Base-by-base conservation (phyloP, 2,113 vertebrate species). In the Oryzias celebensis region DNA sequence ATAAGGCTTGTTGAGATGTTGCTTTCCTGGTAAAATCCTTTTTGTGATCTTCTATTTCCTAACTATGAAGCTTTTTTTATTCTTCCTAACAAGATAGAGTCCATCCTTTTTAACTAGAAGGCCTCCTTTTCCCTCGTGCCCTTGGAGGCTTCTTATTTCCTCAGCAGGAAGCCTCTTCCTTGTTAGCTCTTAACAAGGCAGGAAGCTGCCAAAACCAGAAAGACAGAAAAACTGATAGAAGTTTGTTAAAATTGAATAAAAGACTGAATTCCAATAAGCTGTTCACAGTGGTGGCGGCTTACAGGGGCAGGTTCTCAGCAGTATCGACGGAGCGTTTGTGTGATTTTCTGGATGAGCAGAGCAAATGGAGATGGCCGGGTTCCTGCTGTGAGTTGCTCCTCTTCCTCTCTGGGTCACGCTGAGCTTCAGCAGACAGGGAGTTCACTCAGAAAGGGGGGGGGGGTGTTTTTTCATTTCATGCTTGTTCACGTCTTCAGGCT, bases 151-250 rank as follows among this genome's bases (percentile, higher is more conserved):
- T 54, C 62, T 55, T 24, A 26, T 55, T 41, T 65, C 52, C 53
- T 48, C 44, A 65, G 26, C 28, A 64, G 26, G 46, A 55, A 55
- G 52, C 28, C 8, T 55, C 0, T 1, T 54, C 44, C 22, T 55
- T 28, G 54, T 48, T 55, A 20, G 55, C 41, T 28, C 62, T 31
- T 65, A 65, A 55, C 44, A 65, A 55, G 26, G 43, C 54, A 55
- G 18, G 43, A 65, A 55, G 18, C 51, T 54, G 2, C 1, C 24
- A 31, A 36, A 36, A 36, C 43, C 8, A 54, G 42, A 36, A 47
- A 53, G 24, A 45, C 44, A 18, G 13, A 42, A 41, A 20, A 52
- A 44, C 0, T 0, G n/a, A 16, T 0, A 0, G 18, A 54, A 17
- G 42, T 54, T 45, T 64, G 51, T 64, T 64, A 46, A 64, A 64